Percentiles rank a stretch among this genome's conserved stretches.
Evolutionary conservation across 2,797 vertebrate species (phyloP).

Genomic region (Lycodopsis pacificus): DNA sequence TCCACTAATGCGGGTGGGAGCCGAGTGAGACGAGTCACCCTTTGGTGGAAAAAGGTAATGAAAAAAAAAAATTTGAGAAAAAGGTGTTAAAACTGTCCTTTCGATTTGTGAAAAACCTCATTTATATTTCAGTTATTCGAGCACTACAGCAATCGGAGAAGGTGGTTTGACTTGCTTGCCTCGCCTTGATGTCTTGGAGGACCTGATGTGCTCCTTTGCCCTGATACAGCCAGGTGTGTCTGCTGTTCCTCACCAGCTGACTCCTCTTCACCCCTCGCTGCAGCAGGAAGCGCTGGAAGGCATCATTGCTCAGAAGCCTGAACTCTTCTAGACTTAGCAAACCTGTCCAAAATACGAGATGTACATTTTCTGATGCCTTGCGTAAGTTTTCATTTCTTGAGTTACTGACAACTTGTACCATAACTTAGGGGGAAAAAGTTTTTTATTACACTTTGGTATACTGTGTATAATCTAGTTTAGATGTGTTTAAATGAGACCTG

Average conservation of each 20-base stretch:
- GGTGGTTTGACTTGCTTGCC: conserved; percentile 76
- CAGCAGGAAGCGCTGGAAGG: conserved; percentile 94
- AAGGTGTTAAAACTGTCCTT: neutral
- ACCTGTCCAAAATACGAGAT: conserved; percentile 76
- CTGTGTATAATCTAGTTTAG: neutral
- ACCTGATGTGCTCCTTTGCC: conserved; percentile 94
- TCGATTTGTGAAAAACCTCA: neutral
- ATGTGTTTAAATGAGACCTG: neutral
- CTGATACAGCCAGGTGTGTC: conserved; percentile 98
- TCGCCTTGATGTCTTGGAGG: conserved; percentile 91
- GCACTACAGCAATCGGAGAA: neutral
- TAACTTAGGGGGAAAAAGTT: neutral
- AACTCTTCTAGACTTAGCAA: conserved; percentile 96
- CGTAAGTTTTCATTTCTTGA: neutral
- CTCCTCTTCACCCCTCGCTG: conserved; percentile 91
- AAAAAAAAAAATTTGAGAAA: neutral
- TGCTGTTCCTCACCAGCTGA: conserved; percentile 96
- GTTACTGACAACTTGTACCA: neutral
- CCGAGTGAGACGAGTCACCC: conserved; percentile 92
- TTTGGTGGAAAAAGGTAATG: conserved; percentile 54
- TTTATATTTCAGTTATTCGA: neutral
- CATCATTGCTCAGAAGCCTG: conserved; percentile 90
- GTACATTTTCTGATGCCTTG: neutral
- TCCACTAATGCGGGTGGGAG: conserved; percentile 92
- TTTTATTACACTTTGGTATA: neutral